A percentile compares a stretch with the other conserved stretches of the same genome.
These are phyloP conservation scores for Lampris megalopsis DNA, from an alignment of 2,113 vertebrate genomes.

Conservation along the genomic window DNA sequence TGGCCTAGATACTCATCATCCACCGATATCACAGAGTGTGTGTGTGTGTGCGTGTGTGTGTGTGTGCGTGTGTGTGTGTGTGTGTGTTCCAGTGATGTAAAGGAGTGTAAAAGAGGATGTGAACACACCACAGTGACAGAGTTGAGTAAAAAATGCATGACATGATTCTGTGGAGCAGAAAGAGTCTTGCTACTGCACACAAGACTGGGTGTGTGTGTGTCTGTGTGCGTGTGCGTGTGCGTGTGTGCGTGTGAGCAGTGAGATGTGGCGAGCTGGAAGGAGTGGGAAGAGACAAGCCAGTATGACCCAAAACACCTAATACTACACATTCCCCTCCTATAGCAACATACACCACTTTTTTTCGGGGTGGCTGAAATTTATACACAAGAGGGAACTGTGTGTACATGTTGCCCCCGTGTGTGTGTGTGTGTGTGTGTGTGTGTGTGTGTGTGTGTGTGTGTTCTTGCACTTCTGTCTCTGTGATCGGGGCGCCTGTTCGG, in stretches of 20 bases:
- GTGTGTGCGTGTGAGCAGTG: background rate
- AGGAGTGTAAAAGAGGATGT: constrained; percentile 64
- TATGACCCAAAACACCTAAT: constrained; percentile 44
- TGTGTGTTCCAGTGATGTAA: constrained; percentile 35
- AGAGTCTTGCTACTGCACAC: constrained; percentile 66
- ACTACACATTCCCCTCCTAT: background rate
- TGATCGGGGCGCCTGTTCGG: no score
- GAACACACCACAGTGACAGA: constrained; percentile 60
- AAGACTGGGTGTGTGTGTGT: constrained; percentile 51
- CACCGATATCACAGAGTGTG: constrained; percentile 61
- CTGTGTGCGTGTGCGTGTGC: no score
- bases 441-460: constrained; percentile 38
- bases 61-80: constrained; percentile 33
- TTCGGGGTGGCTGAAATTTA: constrained; percentile 8
- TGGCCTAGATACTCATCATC: constrained; percentile 77
- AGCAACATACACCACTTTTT: constrained; percentile 29
- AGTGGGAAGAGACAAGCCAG: constrained; percentile 29
- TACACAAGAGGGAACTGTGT: constrained; percentile 15
- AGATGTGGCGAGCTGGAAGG: constrained; percentile 56
- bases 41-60: background rate
- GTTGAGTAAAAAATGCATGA: constrained; percentile 75
- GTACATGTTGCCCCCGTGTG: background rate
- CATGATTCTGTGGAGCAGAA: constrained; percentile 70
- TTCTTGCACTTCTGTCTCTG: constrained; percentile 14
- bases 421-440: constrained; percentile 13